Percentiles rank a stretch among this genome's conserved stretches.
Conservation (phyloP, 2,113 vertebrate species). For the Vombatus ursinus region DNA sequence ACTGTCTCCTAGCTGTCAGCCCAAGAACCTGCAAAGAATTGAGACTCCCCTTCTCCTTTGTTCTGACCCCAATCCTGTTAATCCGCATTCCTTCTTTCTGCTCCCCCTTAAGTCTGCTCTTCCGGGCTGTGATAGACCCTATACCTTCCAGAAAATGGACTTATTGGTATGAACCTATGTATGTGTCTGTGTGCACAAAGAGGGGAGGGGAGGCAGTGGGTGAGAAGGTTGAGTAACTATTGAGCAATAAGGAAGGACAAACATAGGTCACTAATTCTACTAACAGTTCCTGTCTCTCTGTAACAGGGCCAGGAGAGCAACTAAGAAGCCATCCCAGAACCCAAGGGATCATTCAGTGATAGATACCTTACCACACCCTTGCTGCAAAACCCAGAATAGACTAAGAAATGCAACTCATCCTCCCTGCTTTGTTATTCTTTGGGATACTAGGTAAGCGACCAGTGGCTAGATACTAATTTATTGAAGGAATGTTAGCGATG, state of each 20-base stretch:
- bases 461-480: not conserved
- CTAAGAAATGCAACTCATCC: not conserved
- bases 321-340: not conserved
- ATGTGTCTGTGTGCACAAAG: not conserved
- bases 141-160: not conserved
- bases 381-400: not conserved
- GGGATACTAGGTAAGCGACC: not conserved
- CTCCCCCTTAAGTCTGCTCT: not conserved
- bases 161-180: not conserved
- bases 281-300: not conserved
- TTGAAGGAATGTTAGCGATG: not conserved
- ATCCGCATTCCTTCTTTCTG: not conserved
- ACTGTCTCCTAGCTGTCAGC: not conserved
- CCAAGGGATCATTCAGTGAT: not conserved
- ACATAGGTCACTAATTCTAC: not conserved
- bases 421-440: not conserved
- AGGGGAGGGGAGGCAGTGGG: not conserved
- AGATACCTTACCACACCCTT: not conserved
- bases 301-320: not conserved
- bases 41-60: not conserved
- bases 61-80: not conserved
- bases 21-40: not conserved
- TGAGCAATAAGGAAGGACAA: not conserved
- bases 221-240: not conserved
- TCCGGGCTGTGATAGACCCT: not conserved